Evolutionary conservation across 2,113 vertebrate genomes (phyloP).

Genomic region (Barnardius zonarius): DNA sequence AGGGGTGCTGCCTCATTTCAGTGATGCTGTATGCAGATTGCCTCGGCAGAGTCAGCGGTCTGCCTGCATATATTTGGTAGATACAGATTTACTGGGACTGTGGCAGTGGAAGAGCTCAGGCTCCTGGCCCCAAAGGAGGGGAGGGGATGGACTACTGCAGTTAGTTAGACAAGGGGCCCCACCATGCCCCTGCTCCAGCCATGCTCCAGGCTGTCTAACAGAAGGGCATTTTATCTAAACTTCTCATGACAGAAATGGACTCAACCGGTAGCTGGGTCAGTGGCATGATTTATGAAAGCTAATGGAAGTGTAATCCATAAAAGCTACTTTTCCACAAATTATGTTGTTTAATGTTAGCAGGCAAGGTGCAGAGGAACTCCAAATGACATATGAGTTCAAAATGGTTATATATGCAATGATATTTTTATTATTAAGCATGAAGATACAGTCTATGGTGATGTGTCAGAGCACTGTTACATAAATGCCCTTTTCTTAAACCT

Average conservation of each 20-base stretch:
- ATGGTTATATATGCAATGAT: background rate
- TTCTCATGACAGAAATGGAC: background rate
- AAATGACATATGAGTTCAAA: background rate
- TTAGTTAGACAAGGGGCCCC: too few relatives aligned
- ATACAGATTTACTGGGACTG: background rate
- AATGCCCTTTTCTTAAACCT: background rate
- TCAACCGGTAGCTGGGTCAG: background rate
- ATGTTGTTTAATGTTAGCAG: background rate
- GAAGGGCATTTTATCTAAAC: background rate
- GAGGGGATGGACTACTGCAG: background rate
- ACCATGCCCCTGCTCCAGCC: accelerated
- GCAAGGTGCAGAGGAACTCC: background rate
- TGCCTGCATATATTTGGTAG: background rate
- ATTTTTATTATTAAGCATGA: background rate
- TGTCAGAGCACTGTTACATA: background rate
- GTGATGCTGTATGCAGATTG: accelerated
- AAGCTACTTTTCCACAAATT: background rate
- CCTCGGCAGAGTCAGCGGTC: background rate
- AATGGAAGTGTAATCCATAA: background rate
- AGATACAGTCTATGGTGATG: background rate
- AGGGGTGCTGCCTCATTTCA: background rate
- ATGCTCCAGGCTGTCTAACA: accelerated
- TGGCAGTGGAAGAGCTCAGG: background rate
- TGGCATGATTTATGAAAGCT: background rate
- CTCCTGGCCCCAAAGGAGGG: background rate